Percentiles rank a stretch among this genome's conserved stretches.
Evolutionary conservation across 2,888 invertebrate species (phyloP).

Genomic region (Hypomecis punctinalis): DNA sequence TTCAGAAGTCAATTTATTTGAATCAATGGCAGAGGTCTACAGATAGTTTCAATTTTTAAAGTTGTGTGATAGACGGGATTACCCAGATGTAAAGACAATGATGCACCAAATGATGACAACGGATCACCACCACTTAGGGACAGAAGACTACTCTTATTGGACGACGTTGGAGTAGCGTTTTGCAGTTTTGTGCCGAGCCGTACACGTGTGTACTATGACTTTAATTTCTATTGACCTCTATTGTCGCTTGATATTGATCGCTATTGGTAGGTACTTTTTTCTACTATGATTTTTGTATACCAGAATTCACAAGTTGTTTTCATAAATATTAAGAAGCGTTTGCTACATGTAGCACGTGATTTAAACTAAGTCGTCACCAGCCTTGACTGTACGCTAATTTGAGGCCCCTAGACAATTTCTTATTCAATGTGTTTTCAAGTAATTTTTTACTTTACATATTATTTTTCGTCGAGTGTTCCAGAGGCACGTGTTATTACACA

Average conservation of each 20-base stretch:
- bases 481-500: constrained; percentile 7
- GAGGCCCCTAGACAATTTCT: constrained; percentile 49
- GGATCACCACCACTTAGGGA: too few species aligned
- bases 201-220: too few species aligned
- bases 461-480: constrained; percentile 18
- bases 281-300: too few species aligned
- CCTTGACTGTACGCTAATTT: constrained; percentile 48
- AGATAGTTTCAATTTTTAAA: not conserved
- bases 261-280: too few species aligned
- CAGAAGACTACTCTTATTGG: too few species aligned
- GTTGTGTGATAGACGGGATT: not conserved
- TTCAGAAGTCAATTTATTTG: constrained; percentile 39
- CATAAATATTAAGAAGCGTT: constrained; percentile 3
- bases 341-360: not conserved
- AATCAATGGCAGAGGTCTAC: constrained; percentile 31
- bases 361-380: not conserved
- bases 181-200: too few species aligned
- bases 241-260: too few species aligned
- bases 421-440: constrained; percentile 52
- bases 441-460: constrained; percentile 27
- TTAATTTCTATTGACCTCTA: too few species aligned
- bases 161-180: too few species aligned
- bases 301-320: not conserved
- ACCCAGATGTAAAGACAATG: not conserved
- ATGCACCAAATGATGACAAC: too few species aligned